These are phyloP conservation scores for Cuniculus paca DNA, from an alignment of 2,797 vertebrate species.

Conservation along the genomic window DNA sequence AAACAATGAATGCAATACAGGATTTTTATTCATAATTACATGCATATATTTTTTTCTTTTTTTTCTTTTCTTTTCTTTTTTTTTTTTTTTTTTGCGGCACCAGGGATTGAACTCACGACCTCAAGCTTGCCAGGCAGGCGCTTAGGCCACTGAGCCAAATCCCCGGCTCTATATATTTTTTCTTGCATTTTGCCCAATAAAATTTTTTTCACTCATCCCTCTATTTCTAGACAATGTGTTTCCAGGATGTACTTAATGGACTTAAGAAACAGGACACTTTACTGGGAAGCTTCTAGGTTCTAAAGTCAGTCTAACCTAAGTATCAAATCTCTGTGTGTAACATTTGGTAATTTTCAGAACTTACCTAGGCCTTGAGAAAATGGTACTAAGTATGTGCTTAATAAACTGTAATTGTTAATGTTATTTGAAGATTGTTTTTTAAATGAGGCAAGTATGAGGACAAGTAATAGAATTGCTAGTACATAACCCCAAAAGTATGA, in stretches of 20 bases:
- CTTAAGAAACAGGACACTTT: not conserved
- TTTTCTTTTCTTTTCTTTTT: no score
- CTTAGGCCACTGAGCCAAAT: no score
- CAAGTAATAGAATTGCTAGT: not conserved
- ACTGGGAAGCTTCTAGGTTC: conserved; percentile 8
- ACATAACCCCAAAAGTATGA: not conserved
- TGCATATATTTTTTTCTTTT: no score
- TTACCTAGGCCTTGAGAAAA: conserved; percentile 28
- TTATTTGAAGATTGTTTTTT: not conserved
- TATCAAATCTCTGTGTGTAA: not conserved
- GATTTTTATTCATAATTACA: not conserved
- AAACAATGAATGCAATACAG: no score
- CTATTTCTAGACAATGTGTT: not conserved
- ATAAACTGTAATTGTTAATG: conserved; percentile 14
- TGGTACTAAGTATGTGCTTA: not conserved
- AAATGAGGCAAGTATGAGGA: not conserved
- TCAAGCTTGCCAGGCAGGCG: no score
- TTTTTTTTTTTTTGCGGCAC: no score
- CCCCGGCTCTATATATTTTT: no score
- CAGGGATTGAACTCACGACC: no score
- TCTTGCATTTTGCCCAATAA: not conserved
- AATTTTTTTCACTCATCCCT: not conserved
- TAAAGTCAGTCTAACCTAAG: not conserved
- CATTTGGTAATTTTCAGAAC: not conserved
- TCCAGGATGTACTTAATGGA: conserved; percentile 15